A percentile compares a stretch with the other conserved stretches of the same genome.
phyloP scores from a whole-genome alignment of 1,140 invertebrate species.

The Manduca sexta region DNA sequence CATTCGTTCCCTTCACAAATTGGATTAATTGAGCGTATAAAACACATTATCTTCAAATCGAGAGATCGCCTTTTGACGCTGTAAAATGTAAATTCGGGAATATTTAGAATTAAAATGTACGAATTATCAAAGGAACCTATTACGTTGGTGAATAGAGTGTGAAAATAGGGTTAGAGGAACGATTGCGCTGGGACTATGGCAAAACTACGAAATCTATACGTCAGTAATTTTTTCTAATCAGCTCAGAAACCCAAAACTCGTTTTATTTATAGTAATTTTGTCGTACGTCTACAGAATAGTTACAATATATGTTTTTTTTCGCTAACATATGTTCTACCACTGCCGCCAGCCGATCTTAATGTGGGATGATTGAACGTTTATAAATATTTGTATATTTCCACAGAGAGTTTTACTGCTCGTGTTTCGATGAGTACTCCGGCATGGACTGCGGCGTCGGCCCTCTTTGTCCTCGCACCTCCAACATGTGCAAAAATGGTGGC shows the following conservation, averaged over 20 bases:
- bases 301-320: too few relatives aligned
- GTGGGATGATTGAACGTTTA: too few relatives aligned
- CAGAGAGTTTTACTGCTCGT: slow-evolving; percentile 80
- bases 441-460: slow-evolving; percentile 82
- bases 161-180: slow-evolving; percentile 35
- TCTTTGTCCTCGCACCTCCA: slow-evolving; percentile 77
- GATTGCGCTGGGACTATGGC: not conserved
- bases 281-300: too few relatives aligned
- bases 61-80: not conserved
- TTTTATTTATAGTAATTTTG: too few relatives aligned
- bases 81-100: not conserved
- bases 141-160: slow-evolving; percentile 30
- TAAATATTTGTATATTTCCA: too few relatives aligned
- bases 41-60: slow-evolving; percentile 6
- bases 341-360: too few relatives aligned
- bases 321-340: too few relatives aligned
- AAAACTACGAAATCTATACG: not conserved
- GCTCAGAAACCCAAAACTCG: not conserved
- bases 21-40: slow-evolving; percentile 4
- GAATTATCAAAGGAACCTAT: slow-evolving; percentile 29
- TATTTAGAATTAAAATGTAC: slow-evolving; percentile 2
- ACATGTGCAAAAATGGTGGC: slow-evolving; percentile 83
- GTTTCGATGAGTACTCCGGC: slow-evolving; percentile 83
- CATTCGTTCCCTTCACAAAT: slow-evolving; percentile 1
- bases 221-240: not conserved